These are phyloP conservation scores for Drosophila merina DNA, from an alignment of 2,888 invertebrate species.

Conservation along the genomic window DNA sequence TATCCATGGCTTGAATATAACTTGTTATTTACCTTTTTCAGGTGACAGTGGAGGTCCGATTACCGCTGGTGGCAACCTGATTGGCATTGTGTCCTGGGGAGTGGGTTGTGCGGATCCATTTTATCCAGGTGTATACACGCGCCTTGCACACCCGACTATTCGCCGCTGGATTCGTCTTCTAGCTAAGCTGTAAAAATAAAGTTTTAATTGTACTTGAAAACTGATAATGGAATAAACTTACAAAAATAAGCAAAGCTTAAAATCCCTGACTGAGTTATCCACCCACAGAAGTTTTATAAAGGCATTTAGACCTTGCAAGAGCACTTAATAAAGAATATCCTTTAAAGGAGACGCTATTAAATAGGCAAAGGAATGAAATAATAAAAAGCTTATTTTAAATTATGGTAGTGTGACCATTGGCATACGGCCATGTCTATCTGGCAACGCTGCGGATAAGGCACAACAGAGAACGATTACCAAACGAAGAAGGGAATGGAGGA, in stretches of 20 bases:
- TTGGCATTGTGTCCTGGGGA: constrained; percentile 82
- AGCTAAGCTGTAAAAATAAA: constrained; percentile 68
- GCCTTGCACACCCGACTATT: constrained; percentile 76
- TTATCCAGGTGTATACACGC: constrained; percentile 81
- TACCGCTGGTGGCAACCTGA: constrained; percentile 66
- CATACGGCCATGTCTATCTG: background rate
- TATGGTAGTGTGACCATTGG: background rate
- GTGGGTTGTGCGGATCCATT: constrained; percentile 82
- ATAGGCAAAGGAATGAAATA: too few species aligned
- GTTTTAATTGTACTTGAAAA: background rate
- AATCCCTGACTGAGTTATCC: background rate
- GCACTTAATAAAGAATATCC: too few species aligned
- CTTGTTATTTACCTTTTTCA: constrained; percentile 10
- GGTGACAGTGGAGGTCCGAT: constrained; percentile 82
- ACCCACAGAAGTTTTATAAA: too few species aligned
- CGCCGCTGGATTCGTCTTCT: constrained; percentile 79
- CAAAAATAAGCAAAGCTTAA: too few species aligned
- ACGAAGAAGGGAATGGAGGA: background rate
- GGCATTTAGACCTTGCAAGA: too few species aligned
- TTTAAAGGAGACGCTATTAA: too few species aligned
- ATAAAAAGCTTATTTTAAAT: too few species aligned
- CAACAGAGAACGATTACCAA: background rate
- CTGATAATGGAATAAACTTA: background rate
- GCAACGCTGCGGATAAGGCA: background rate
- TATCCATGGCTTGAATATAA: background rate